A percentile compares a stretch with the other conserved stretches of the same genome.
Evolutionary conservation across 2,888 invertebrate genomes (phyloP).

Genomic region (Dorcus hopei): DNA sequence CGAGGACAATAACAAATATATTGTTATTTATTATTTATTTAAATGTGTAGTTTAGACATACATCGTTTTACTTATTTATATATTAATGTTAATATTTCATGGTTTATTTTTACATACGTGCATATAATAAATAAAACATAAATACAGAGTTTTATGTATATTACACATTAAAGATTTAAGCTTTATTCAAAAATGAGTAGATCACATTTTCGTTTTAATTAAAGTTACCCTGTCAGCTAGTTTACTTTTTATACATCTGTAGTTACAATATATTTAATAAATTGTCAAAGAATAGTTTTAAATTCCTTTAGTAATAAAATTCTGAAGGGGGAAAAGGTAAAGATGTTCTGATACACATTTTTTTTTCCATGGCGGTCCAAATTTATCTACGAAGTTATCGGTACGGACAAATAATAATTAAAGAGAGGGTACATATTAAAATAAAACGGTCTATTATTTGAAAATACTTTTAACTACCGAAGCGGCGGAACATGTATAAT

Average conservation of each 20-base stretch:
- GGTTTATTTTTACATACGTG: background rate
- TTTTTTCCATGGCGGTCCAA: too few relatives aligned
- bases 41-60: background rate
- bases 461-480: constrained; percentile 20
- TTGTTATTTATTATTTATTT: constrained; percentile 13
- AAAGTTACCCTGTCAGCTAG: too few relatives aligned
- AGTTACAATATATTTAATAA: too few relatives aligned
- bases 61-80: constrained; percentile 5
- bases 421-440: constrained; percentile 18
- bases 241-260: too few relatives aligned
- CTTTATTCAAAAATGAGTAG: too few relatives aligned
- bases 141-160: background rate
- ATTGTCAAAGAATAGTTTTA: too few relatives aligned
- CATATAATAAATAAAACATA: background rate
- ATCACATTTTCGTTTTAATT: too few relatives aligned
- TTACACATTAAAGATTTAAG: too few relatives aligned
- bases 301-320: too few relatives aligned
- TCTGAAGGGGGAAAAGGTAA: too few relatives aligned
- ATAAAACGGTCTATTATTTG: constrained; percentile 21
- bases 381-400: too few relatives aligned
- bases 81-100: background rate
- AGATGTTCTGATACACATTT: too few relatives aligned
- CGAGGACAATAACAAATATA: constrained; percentile 10
- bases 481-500: constrained; percentile 28
- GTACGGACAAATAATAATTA: constrained; percentile 9